phyloP scores from a whole-genome alignment of 2,888 invertebrate genomes.

The Eretmocerus hayati region DNA sequence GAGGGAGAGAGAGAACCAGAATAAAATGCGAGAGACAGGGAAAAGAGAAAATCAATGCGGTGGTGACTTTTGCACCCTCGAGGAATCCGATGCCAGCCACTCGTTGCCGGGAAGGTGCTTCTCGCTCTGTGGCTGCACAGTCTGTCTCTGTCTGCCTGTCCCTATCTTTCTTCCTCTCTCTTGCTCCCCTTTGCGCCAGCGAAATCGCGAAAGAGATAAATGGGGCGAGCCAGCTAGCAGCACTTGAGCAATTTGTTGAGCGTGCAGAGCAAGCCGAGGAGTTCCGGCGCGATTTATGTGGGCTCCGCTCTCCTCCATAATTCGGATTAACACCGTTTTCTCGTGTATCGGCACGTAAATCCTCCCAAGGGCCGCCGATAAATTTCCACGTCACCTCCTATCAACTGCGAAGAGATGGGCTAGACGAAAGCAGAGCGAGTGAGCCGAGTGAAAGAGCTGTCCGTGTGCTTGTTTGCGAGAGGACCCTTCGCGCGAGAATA shows the following conservation, averaged over 20 bases:
- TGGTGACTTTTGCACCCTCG: constrained; percentile 17
- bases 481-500: too few relatives aligned
- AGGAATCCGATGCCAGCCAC: constrained; percentile 5
- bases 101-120: too few relatives aligned
- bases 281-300: constrained; percentile 25
- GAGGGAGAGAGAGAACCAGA: background rate
- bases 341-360: constrained; percentile 26
- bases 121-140: constrained; percentile 1
- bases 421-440: too few relatives aligned
- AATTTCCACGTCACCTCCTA: constrained; percentile 21
- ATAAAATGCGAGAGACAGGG: background rate
- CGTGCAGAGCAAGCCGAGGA: constrained; percentile 7
- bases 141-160: too few relatives aligned
- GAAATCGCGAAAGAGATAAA: constrained; percentile 10
- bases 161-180: too few relatives aligned
- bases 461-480: too few relatives aligned
- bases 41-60: constrained; percentile 16
- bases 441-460: background rate
- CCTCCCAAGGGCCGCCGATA: constrained; percentile 18
- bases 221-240: constrained; percentile 16
- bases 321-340: constrained; percentile 27
- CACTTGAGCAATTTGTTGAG: constrained; percentile 21
- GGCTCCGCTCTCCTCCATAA: constrained; percentile 23
- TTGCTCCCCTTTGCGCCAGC: background rate
- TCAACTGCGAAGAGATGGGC: too few relatives aligned